These are phyloP conservation scores for Junonia oenone DNA, from an alignment of 2,888 invertebrate species.

Conservation along the genomic window DNA sequence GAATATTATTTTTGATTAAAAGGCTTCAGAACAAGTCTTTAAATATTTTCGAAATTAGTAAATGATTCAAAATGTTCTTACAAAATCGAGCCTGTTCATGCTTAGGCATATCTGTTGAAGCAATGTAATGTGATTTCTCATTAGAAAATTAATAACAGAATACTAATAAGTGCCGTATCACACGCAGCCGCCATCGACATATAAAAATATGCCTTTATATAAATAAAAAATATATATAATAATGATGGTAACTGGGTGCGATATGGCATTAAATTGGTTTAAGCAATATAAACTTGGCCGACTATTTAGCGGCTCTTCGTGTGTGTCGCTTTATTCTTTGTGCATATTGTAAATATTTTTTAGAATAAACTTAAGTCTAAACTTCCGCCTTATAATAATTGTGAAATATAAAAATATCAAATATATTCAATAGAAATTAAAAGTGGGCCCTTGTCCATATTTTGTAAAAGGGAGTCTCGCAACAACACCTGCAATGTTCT, in stretches of 20 bases:
- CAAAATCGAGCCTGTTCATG: conserved; percentile 28
- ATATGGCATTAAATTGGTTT: conserved; percentile 28
- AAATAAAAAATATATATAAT: neutral
- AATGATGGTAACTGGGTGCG: conserved; percentile 10
- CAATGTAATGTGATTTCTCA: conserved; percentile 48
- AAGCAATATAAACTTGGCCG: conserved; percentile 57
- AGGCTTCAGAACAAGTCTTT: neutral
- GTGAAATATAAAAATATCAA: conserved; percentile 44
- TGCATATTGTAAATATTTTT: conserved; percentile 73
- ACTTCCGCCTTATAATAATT: conserved; percentile 71
- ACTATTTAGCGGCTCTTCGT: conserved; percentile 47
- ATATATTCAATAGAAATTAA: conserved; percentile 36
- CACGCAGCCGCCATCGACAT: conserved; percentile 1
- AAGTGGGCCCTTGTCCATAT: conserved; percentile 12
- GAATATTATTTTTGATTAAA: neutral
- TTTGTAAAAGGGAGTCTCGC: neutral
- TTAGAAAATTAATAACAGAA: conserved; percentile 33
- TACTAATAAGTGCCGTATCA: conserved; percentile 6
- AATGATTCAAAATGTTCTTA: neutral
- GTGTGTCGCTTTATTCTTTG: conserved; percentile 61
- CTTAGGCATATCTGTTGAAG: conserved; percentile 57
- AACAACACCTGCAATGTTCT: neutral
- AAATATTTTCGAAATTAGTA: neutral
- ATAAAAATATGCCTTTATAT: conserved; percentile 12
- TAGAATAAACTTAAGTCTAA: conserved; percentile 51